phyloP scores from a whole-genome alignment of 2,797 vertebrate genomes.

The Ctenosaura bakeri region DNA sequence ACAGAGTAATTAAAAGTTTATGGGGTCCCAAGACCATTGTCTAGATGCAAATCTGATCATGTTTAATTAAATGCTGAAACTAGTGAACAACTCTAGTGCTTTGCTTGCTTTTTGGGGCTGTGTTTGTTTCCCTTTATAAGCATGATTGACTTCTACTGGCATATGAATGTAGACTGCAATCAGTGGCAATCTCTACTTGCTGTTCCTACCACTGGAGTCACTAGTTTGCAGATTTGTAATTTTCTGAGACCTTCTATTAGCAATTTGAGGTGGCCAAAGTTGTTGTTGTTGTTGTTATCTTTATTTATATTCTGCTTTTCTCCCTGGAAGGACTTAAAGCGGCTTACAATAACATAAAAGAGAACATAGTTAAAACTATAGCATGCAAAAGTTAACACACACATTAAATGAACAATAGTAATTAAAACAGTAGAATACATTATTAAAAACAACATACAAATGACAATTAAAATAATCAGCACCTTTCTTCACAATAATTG shows the following conservation, averaged over 20 bases:
- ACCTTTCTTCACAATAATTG: no score
- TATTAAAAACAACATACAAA: no score
- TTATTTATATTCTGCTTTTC: no score
- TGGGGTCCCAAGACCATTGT: constrained; percentile 11
- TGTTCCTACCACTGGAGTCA: background rate
- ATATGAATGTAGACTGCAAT: background rate
- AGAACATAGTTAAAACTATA: no score
- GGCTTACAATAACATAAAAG: no score
- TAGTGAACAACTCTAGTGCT: background rate
- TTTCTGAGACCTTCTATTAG: background rate
- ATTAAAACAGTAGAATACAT: no score
- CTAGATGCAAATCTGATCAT: constrained; percentile 15
- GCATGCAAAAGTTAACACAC: no score
- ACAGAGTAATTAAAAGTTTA: constrained; percentile 28
- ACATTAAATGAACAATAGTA: no score
- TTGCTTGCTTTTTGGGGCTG: constrained; percentile 12
- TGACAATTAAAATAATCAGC: no score
- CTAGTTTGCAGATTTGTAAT: background rate
- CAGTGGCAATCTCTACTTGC: background rate
- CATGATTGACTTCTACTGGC: background rate
- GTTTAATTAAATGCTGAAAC: constrained; percentile 24
- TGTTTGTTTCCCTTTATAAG: background rate
- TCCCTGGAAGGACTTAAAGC: no score
- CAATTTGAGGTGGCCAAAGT: background rate
- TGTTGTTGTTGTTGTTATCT: no score